Evolutionary conservation across 2,113 vertebrate species (phyloP).

Genomic region (Scolopax mira): DNA sequence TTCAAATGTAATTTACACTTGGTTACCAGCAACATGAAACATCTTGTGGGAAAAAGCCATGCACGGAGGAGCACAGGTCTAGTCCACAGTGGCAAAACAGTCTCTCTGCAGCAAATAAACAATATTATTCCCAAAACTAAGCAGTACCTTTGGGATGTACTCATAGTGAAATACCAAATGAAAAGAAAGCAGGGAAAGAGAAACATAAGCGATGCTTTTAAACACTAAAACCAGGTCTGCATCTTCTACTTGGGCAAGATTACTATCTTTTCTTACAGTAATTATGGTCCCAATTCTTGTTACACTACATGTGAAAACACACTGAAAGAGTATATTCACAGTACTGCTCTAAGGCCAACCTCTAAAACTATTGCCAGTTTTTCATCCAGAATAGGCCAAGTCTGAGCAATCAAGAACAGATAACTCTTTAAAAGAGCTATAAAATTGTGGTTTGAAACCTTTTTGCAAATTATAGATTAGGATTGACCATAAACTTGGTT

Average conservation of each 20-base stretch:
- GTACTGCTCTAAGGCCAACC: background rate
- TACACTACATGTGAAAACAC: background rate
- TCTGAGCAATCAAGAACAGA: background rate
- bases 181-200: background rate
- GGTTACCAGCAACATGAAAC: background rate
- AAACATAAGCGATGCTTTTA: background rate
- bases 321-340: background rate
- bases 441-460: background rate
- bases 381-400: background rate
- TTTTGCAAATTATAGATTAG: background rate
- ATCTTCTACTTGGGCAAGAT: background rate
- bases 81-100: background rate
- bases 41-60: background rate
- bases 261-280: background rate
- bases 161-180: background rate
- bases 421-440: background rate
- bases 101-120: background rate
- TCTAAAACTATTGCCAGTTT: background rate
- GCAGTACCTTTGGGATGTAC: background rate
- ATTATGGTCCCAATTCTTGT: background rate
- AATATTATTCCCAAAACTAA: background rate
- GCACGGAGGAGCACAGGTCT: background rate
- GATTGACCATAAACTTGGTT: background rate
- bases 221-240: background rate
- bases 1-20: background rate